phyloP scores from a whole-genome alignment of 2,113 vertebrate species.

The Aspidoscelis tigris region DNA sequence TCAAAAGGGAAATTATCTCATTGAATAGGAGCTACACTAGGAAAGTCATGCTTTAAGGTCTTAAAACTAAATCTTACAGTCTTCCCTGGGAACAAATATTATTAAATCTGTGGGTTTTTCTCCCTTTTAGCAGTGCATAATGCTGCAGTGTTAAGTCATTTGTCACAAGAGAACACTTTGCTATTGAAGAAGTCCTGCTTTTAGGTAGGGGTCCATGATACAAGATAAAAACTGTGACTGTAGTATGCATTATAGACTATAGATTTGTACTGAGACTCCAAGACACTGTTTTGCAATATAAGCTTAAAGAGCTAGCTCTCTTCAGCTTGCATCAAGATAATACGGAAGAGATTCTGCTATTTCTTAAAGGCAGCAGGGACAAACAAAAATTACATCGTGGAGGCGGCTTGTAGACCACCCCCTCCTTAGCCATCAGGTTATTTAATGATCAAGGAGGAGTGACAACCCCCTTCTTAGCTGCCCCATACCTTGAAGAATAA shows the following conservation, averaged over 20 bases:
- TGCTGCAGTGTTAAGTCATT: not conserved
- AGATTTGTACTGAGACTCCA: not conserved
- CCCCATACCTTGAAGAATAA: no score
- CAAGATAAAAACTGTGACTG: not conserved
- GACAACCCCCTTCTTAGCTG: not conserved
- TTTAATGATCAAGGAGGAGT: no score
- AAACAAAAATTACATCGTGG: no score
- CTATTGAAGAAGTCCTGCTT: not conserved
- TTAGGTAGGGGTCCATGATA: not conserved
- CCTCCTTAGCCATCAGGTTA: no score
- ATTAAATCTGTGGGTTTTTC: no score
- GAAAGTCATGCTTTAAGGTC: no score
- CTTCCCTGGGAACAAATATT: no score
- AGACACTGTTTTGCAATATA: not conserved
- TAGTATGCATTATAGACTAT: not conserved
- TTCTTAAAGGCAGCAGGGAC: not conserved
- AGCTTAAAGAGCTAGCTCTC: not conserved
- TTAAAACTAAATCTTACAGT: no score
- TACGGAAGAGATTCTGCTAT: not conserved
- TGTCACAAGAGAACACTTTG: not conserved
- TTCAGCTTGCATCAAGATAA: conserved; percentile 6
- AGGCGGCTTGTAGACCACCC: no score
- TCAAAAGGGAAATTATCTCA: no score
- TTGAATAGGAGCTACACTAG: no score
- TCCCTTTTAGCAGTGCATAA: no score